phyloP scores from a whole-genome alignment of 2,797 vertebrate genomes.

The Malurus leucopterus region DNA sequence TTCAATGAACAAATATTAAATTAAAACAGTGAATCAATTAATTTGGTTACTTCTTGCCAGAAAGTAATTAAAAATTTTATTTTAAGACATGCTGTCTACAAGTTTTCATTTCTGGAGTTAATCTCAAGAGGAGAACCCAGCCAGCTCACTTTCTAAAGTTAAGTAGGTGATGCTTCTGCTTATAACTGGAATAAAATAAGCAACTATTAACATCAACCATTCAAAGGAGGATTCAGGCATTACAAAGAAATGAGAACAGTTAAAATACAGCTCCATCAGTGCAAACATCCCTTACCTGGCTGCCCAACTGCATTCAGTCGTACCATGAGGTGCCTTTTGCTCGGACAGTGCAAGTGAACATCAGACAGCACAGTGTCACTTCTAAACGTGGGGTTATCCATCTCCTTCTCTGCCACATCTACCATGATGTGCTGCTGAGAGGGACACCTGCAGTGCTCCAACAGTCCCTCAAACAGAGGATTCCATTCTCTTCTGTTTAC shows the following conservation, averaged over 20 bases:
- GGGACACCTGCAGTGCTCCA: background rate
- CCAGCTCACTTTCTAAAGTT: background rate
- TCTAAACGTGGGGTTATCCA: slow-evolving; percentile 83
- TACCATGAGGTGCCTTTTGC: slow-evolving; percentile 82
- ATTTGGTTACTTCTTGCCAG: background rate
- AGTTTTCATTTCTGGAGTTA: background rate
- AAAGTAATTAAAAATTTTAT: background rate
- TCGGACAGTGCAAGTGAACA: slow-evolving; percentile 83
- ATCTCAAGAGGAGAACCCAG: background rate
- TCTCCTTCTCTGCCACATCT: background rate
- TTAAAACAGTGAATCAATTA: background rate
- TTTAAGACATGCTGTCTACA: background rate
- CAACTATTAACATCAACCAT: background rate
- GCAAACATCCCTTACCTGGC: slow-evolving; percentile 75
- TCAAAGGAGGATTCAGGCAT: background rate
- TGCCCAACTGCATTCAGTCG: slow-evolving; percentile 85
- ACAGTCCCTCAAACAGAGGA: background rate
- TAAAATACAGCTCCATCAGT: background rate
- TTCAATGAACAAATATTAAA: background rate
- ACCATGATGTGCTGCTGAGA: background rate
- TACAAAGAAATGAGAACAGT: background rate
- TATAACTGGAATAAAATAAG: background rate
- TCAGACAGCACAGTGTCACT: slow-evolving; percentile 90
- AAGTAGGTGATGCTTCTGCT: background rate
- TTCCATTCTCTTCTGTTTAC: background rate